phyloP scores from a whole-genome alignment of 2,113 vertebrate species.

The Dipodomys spectabilis region DNA sequence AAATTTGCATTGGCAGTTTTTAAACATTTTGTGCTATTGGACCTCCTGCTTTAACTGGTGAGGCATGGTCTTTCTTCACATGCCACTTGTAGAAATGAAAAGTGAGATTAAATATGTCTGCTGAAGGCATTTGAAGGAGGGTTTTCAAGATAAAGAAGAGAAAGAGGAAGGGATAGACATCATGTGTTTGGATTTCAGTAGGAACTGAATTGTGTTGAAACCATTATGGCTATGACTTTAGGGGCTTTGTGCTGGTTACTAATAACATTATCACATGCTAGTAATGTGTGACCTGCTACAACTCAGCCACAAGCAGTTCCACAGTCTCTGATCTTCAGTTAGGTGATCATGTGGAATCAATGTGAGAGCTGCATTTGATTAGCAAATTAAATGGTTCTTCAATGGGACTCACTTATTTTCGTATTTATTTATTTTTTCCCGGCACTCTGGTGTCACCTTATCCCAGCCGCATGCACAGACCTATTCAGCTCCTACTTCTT shows the following conservation, averaged over 20 bases:
- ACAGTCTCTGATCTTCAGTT: background rate
- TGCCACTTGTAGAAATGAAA: slow-evolving; percentile 6
- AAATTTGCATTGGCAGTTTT: background rate
- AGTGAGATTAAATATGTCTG: background rate
- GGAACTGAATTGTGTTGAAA: background rate
- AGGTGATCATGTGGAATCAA: background rate
- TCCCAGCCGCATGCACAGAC: background rate
- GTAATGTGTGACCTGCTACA: background rate
- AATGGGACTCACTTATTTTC: background rate
- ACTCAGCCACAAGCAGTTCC: background rate
- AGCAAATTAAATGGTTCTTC: background rate
- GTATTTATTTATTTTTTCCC: background rate
- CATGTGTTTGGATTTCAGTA: background rate
- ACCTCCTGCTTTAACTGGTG: background rate
- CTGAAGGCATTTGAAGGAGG: background rate
- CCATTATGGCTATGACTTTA: background rate
- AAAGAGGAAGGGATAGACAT: background rate
- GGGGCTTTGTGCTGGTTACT: background rate
- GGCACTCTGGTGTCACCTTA: background rate
- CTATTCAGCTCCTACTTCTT: background rate
- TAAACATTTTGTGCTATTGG: background rate
- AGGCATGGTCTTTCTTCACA: background rate
- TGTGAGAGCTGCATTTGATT: background rate
- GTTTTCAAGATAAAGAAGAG: background rate
- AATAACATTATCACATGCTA: background rate